These are phyloP conservation scores for Stenodera caucasica DNA, from an alignment of 2,888 invertebrate genomes.

Conservation along the genomic window DNA sequence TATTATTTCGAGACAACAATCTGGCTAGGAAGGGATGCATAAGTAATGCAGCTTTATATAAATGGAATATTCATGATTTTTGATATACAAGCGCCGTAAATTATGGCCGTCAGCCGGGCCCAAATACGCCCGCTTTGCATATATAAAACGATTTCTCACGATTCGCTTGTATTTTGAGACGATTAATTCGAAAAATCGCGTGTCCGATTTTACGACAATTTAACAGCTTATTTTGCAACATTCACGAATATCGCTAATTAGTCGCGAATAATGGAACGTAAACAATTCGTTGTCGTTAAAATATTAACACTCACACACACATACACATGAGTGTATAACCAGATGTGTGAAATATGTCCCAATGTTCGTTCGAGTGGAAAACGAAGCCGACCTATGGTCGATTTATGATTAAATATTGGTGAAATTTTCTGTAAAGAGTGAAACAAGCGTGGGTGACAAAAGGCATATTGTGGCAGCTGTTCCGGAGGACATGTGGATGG, in stretches of 20 bases:
- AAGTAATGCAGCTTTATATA: neutral
- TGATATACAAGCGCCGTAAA: neutral
- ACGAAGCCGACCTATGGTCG: slow-evolving; percentile 51
- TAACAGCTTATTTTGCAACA: too few species aligned
- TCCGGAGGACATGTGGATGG: slow-evolving; percentile 49
- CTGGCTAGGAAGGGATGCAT: neutral
- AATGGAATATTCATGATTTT: slow-evolving; percentile 5
- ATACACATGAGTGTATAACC: slow-evolving; percentile 32
- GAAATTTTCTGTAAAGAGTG: neutral
- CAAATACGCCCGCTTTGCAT: too few species aligned
- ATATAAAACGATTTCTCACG: slow-evolving; percentile 1
- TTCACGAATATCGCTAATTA: too few species aligned
- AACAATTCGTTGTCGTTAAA: slow-evolving; percentile 18
- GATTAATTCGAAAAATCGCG: too few species aligned
- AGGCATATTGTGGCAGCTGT: slow-evolving; percentile 48
- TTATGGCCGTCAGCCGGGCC: neutral
- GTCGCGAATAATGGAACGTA: too few species aligned
- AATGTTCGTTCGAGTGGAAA: slow-evolving; percentile 48
- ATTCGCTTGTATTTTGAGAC: too few species aligned
- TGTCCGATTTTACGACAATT: too few species aligned
- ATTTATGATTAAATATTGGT: slow-evolving; percentile 41
- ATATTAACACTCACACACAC: neutral
- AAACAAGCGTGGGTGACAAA: slow-evolving; percentile 52
- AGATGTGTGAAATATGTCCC: slow-evolving; percentile 51
- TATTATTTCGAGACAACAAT: neutral